Evolutionary conservation across 2,797 vertebrate genomes (phyloP).

Genomic region (Betta splendens): DNA sequence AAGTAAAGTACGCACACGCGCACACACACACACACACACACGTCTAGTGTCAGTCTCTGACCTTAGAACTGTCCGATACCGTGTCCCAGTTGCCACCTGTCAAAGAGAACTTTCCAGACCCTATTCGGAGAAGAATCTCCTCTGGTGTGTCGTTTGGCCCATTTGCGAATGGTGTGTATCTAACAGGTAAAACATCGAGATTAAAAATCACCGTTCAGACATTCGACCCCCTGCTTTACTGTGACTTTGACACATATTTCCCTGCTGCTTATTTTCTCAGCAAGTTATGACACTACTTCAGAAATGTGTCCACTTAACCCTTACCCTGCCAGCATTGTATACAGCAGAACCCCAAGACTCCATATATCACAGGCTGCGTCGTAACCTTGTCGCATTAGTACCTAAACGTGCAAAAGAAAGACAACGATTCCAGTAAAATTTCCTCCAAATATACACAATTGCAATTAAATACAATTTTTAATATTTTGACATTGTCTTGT

Average conservation of each 20-base stretch:
- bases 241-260: not conserved
- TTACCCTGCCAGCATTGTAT: slow-evolving; percentile 98
- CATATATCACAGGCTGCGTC: slow-evolving; percentile 99
- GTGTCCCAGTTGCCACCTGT: slow-evolving; percentile 97
- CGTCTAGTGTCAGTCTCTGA: no score
- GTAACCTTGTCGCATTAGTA: slow-evolving; percentile 97
- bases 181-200: slow-evolving; percentile 50
- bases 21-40: no score
- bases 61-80: slow-evolving; percentile 97
- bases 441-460: slow-evolving; percentile 22
- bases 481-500: not conserved
- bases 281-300: not conserved
- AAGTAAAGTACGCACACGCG: no score
- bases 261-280: not conserved
- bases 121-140: slow-evolving; percentile 94
- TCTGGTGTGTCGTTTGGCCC: slow-evolving; percentile 97
- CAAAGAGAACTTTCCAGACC: slow-evolving; percentile 95
- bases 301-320: slow-evolving; percentile 32
- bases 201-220: not conserved
- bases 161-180: slow-evolving; percentile 96
- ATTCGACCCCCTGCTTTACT: not conserved
- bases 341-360: slow-evolving; percentile 96
- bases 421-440: no score
- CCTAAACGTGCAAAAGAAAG: slow-evolving; percentile 75
- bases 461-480: no score